Base-by-base conservation (phyloP, 2,113 vertebrate species). In the Columba janthina region DNA sequence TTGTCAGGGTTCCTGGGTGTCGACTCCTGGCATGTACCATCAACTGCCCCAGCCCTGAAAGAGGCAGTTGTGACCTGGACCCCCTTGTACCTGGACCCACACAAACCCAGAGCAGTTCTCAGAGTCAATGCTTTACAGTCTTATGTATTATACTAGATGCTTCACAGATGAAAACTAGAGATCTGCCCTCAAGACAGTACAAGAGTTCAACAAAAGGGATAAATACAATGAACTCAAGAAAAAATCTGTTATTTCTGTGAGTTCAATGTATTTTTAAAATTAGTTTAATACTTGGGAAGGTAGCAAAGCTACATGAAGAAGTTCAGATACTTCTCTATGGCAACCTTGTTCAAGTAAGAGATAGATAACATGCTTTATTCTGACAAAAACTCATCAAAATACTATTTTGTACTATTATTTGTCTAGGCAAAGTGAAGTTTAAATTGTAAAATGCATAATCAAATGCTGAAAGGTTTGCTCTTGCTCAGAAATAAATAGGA, bases 401-500 rank as follows among this genome's bases (percentile, higher is more conserved):
- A 36, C 2, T 71, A 6, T 53, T 87, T 81, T 53, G 9, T 66
- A 32, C 20, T 57, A 57, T 26, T 87, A 57, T 57, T 73, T 67
- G 11, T 48, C 13, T 48, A 70, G 74, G 29, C 9, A 80, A 72
- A 91, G 8, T 56, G 34, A 54, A 56, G 44, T 25, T 66, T 34
- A 85, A 89, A 76, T 42, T 60, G 38, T 28, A 82, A 89, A 91
- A 93, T 56, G 22, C 29, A 61, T 46, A 85, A 21, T 14, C 22
- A 83, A 85, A 88, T 31, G 51, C 58, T 73, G 21, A 76, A 91
- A 75, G n/a, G 26, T 89, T 94, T 94, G 81, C 70, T 66, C 58
- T 88, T 76, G 14, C 26, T 54, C 51, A 70, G 71, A 16, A 40
- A 46, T 60, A 90, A 85, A 82, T 21, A 20, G 25, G 28, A 62